Conservation (phyloP, 2,797 vertebrate species). For the Argentina silus region DNA sequence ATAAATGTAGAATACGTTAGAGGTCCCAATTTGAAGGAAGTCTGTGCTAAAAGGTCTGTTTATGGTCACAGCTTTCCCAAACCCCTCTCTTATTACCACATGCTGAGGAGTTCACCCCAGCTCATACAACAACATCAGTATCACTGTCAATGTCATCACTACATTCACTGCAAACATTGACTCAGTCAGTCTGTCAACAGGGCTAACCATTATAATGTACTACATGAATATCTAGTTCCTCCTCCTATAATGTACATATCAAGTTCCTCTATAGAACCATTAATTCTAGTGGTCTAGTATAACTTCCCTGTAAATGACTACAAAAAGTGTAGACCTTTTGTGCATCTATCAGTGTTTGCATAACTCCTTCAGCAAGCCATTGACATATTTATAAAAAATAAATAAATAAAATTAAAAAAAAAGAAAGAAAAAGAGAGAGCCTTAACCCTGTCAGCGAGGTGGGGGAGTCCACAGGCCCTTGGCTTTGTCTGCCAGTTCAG, state of each 20-base stretch:
- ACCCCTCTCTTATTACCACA: no score
- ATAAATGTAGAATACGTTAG: no score
- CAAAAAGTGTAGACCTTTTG: conserved; percentile 8
- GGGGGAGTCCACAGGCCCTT: conserved; percentile 59
- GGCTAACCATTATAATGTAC: background rate
- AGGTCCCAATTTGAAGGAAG: no score
- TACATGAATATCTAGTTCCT: conserved; percentile 16
- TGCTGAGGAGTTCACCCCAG: background rate
- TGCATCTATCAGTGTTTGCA: conserved; percentile 40
- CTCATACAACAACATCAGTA: background rate
- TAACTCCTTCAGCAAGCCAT: conserved; percentile 37
- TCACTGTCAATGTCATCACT: background rate
- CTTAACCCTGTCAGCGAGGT: conserved; percentile 40
- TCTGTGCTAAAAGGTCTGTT: no score
- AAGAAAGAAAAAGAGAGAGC: conserved; percentile 18
- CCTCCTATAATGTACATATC: background rate
- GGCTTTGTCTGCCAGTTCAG: conserved; percentile 80
- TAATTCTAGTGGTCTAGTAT: conserved; percentile 14
- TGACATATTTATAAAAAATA: conserved; percentile 47
- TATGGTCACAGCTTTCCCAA: no score
- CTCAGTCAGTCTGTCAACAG: background rate
- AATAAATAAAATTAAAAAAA: background rate
- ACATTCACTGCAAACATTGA: background rate
- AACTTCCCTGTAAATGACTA: background rate
- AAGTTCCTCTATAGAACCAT: conserved; percentile 8